Evolutionary conservation across 2,888 invertebrate species (phyloP), one percentile per base, ranked within the genome.

Genomic region (Leuctra nigra): DNA sequence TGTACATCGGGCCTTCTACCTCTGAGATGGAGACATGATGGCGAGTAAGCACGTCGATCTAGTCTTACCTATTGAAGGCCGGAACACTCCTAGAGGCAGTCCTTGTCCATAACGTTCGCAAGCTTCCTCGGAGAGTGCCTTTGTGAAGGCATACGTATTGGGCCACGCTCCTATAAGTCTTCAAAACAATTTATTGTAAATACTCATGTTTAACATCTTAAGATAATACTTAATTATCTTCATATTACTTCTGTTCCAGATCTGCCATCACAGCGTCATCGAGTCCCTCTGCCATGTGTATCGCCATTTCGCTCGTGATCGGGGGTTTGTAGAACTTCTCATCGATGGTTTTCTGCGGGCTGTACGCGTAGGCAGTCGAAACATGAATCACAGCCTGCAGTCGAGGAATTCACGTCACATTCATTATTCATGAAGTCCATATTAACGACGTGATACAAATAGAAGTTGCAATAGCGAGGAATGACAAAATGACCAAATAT

Each of bases 341-440:
- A 23, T 83, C 82, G 6, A 88, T 80, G 61, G 77, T 77, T 6
- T 71, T 63, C 24, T 75, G 66, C 63, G 81, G 79, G 58, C 87
- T 88, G 70, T 91, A 87, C 1, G 87, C 83, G 68, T 87, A 91
- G 0, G 89, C 90, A 0, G 91, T 90, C 1, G 88, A 89, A 47
- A 90, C 84, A 69, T 91, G 88, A 64, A 91, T 80, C 20, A 84
- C 66, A 0, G 80, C 78, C 84, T 84, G 72, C 18, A n/a, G n/a
- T n/a, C n/a, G n/a, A n/a, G n/a, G n/a, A n/a, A n/a, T n/a, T n/a
- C n/a, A n/a, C n/a, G n/a, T n/a, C n/a, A n/a, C n/a, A n/a, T n/a
- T n/a, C n/a, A n/a, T n/a, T n/a, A n/a, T n/a, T n/a, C n/a, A n/a
- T n/a, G n/a, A n/a, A n/a, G n/a, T n/a, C n/a, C n/a, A n/a, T n/a